Conservation (phyloP, 53 echinoderm and acorn worm genomes). For the Holothuria scabra region DNA sequence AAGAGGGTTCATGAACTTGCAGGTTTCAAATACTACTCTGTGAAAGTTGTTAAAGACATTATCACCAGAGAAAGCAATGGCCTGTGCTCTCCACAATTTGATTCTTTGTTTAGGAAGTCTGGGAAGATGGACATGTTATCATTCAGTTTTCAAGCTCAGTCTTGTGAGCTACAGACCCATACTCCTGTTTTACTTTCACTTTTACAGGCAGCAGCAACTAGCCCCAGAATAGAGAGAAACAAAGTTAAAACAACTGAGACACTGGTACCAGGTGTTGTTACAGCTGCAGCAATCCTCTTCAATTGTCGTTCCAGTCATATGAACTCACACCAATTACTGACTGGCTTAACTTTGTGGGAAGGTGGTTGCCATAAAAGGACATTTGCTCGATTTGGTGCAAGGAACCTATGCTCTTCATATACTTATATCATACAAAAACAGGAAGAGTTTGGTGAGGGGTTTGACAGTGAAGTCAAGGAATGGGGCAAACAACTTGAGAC, state of each 20-base stretch:
- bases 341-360: constrained; percentile 49
- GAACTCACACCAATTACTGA: constrained; percentile 59
- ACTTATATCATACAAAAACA: constrained; percentile 47
- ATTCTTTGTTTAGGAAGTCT: not conserved
- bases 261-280: constrained; percentile 29
- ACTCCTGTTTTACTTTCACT: not conserved
- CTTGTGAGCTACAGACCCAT: not conserved
- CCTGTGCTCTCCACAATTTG: not conserved
- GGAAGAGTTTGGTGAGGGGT: constrained; percentile 49
- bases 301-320: constrained; percentile 55
- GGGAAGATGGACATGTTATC: not conserved
- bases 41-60: not conserved
- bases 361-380: constrained; percentile 34
- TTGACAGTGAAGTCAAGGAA: constrained; percentile 50
- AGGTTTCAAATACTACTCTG: not conserved
- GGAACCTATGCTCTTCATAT: constrained; percentile 47
- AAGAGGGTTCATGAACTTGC: not conserved
- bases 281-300: constrained; percentile 58
- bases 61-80: not conserved
- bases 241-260: constrained; percentile 22
- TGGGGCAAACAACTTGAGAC: constrained; percentile 23
- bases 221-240: constrained; percentile 14
- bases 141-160: not conserved
- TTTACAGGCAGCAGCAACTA: not conserved
- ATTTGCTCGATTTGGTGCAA: constrained; percentile 40